phyloP scores from a whole-genome alignment of 2,888 invertebrate species.

The Metopia argyrocephala region DNA sequence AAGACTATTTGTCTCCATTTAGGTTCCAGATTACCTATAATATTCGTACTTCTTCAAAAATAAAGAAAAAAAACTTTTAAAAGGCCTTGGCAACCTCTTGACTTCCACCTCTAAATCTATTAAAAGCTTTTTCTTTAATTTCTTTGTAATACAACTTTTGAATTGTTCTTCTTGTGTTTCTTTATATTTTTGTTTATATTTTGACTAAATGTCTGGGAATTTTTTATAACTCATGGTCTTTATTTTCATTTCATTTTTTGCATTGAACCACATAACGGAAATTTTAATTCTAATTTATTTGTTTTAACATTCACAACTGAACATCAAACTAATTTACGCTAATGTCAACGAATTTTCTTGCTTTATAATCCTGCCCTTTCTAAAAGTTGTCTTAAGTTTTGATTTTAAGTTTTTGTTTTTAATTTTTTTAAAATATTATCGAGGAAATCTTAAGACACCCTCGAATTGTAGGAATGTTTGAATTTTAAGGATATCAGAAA shows the following conservation, averaged over 20 bases:
- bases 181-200: background rate
- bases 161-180: background rate
- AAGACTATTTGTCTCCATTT: too few species aligned
- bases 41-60: too few species aligned
- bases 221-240: conserved; percentile 6
- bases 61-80: too few species aligned
- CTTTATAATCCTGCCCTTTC: background rate
- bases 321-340: conserved; percentile 62
- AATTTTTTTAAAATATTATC: background rate
- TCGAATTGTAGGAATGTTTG: conserved; percentile 35
- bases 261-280: conserved; percentile 53
- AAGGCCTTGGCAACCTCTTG: background rate
- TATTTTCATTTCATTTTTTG: background rate
- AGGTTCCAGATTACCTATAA: too few species aligned
- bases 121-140: conserved; percentile 3
- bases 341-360: conserved; percentile 48
- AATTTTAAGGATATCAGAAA: conserved; percentile 41
- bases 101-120: background rate
- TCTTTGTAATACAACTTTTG: conserved; percentile 23
- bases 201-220: conserved; percentile 57
- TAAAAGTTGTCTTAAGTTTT: background rate
- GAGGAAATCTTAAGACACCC: conserved; percentile 52
- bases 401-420: background rate
- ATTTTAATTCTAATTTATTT: conserved; percentile 59
- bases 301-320: conserved; percentile 50